Base-by-base conservation (phyloP, 2,113 vertebrate genomes). In the Spizaetus ornatus region DNA sequence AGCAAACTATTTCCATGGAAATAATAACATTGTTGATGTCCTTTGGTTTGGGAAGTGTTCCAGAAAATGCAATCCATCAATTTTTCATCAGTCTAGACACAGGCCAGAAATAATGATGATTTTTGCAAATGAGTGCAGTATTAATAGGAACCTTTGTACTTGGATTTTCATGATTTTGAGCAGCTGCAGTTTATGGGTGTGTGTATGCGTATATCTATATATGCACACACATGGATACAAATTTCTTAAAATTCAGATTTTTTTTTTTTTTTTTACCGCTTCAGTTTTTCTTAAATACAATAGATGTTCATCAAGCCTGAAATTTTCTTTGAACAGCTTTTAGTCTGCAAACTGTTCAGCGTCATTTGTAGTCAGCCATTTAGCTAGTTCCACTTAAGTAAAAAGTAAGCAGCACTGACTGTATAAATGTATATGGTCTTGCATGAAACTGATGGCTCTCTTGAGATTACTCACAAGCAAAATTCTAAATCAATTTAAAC, bases 71-170 rank as follows among this genome's bases (percentile, higher is more conserved):
- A 77, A 52, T 91, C 80, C 56, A 88, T 92, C 82, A 81, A 10
- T 82, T 91, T 96, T 94, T 88, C 42, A 70, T 81, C 80, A 63
- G 82, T 93, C 89, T 95, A 97, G 86, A 85, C 71, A 63, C 21
- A 66, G 67, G n/a, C 40, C 66, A 91, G 81, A 94, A 95, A 83
- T 83, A 89, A 83, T 69, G 43, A 87, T 83, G 45, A 53, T n/a
- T 91, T 85, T 86, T 88, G 56, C 55, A 91, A 88, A 83, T 88
- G 59, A 88, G 7, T 45, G 26, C 17, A 65, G 52, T 83, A 52
- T 83, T 90, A 86, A 81, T 52, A 89, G 63, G 47, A 93, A 81
- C 52, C 7, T 88, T 86, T 82, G 63, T 38, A 55, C 90, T 81
- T 83, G 63, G 48, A 32, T 69, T 86, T 74, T 82, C 4, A 19